Conservation (phyloP, 2,797 vertebrate genomes). For the Trachops cirrhosus region DNA sequence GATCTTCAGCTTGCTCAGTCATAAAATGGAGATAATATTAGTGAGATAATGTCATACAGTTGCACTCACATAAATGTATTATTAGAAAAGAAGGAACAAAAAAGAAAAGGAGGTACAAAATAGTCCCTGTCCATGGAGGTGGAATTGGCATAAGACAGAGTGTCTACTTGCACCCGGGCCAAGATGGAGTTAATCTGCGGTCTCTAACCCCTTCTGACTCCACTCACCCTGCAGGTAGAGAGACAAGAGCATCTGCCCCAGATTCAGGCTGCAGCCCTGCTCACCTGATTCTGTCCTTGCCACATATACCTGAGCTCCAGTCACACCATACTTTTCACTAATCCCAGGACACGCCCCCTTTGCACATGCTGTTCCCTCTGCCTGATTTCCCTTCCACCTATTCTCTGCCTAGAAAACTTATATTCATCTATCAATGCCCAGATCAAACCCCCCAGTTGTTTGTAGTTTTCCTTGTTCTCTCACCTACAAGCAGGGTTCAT, state of each 20-base stretch:
- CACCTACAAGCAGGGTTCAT: background rate
- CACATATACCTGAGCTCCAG: background rate
- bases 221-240: background rate
- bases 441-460: background rate
- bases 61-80: accelerated
- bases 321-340: background rate
- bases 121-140: background rate
- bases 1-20: background rate
- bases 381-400: background rate
- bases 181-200: background rate
- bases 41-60: too few species aligned
- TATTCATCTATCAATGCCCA: background rate
- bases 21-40: background rate
- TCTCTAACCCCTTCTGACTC: background rate
- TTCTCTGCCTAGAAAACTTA: background rate
- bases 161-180: background rate
- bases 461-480: background rate
- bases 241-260: too few species aligned
- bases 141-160: too few species aligned
- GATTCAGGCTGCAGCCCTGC: too few species aligned
- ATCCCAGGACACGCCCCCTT: background rate
- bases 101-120: background rate
- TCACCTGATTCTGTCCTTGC: background rate
- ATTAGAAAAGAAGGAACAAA: background rate
- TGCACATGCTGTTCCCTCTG: background rate